Base-by-base conservation (phyloP, 2,888 invertebrate species). In the Neocrepidodera transversa region DNA sequence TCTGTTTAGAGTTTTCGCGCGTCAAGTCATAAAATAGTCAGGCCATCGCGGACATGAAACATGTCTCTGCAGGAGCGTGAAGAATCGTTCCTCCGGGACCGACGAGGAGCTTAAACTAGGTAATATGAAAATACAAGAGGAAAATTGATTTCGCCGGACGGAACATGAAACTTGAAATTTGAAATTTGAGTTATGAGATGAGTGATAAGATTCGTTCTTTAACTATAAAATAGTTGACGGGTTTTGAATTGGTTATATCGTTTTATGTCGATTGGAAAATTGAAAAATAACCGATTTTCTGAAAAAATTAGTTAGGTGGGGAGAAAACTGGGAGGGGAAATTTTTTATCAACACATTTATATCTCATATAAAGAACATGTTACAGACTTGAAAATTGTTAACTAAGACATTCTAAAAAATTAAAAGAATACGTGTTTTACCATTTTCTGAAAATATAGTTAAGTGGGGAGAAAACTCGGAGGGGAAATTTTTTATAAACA, bases 11-110 rank as follows among this genome's bases (percentile, higher is more conserved):
- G 32, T 32, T 32, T 38, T 38, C 16, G 17, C 51, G 18, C 40
- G 30, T 42, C 18, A 30, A 18, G 23, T 51, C 51, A 51, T 58
- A 35, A 58, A 58, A 58, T 51, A 58, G 56, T 56, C 56, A 49
- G 48, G 23, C 11, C 18, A 28, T 11, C 40, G 40, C 40, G 26
- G 55, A 47, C 55, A 48, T 55, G 55, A 55, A 42, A 42, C 49
- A 56, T 48, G 55, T 56, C 49, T 49, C 49, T 40, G 56, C 32
- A 40, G 32, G 32, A 56, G 14, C 20, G 48, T 36, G 47, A 55
- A 26, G 14, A 56, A 56, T 49, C n/a, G 48, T n/a, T 47, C 54
- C 20, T 43, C n/a, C 8, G 35, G 47, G 54, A 54, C n/a, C 5
- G 16, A 7, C 38, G 28, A 11, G 28, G 23, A 28, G 40, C 51